phyloP scores from a whole-genome alignment of 2,888 invertebrate species.

The Zaprionus obscuricornis region DNA sequence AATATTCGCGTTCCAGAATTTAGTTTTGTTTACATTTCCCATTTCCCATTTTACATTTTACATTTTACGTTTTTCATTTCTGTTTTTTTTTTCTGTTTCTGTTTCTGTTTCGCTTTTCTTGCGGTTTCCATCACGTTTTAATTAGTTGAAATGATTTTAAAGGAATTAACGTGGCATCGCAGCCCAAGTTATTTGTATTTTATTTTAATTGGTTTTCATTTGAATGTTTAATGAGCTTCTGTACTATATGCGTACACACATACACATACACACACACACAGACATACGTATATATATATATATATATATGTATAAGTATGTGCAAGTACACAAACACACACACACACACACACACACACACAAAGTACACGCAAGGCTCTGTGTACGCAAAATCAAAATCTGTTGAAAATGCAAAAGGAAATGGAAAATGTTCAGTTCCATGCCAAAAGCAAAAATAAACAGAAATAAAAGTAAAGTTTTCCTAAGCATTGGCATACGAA shows the following conservation, averaged over 20 bases:
- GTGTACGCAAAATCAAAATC: too few species aligned
- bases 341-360: too few species aligned
- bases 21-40: conserved; percentile 45
- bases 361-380: too few species aligned
- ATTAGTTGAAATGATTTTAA: conserved; percentile 73
- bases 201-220: conserved; percentile 15
- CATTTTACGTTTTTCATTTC: neutral
- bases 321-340: too few species aligned
- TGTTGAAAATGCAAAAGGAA: too few species aligned
- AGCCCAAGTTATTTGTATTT: conserved; percentile 28
- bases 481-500: too few species aligned
- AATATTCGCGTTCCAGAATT: conserved; percentile 42
- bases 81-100: too few species aligned
- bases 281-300: conserved; percentile 1
- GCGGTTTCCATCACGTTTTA: conserved; percentile 68
- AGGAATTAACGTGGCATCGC: conserved; percentile 43
- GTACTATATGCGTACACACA: too few species aligned
- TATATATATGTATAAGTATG: neutral
- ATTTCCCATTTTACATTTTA: conserved; percentile 1
- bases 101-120: conserved; percentile 45
- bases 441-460: too few species aligned
- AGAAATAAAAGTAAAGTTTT: too few species aligned
- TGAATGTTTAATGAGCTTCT: conserved; percentile 19
- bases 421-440: too few species aligned
- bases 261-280: conserved; percentile 9